These are phyloP conservation scores for Pyrrhosoma nymphula DNA, from an alignment of 2,888 invertebrate species.

Conservation along the genomic window DNA sequence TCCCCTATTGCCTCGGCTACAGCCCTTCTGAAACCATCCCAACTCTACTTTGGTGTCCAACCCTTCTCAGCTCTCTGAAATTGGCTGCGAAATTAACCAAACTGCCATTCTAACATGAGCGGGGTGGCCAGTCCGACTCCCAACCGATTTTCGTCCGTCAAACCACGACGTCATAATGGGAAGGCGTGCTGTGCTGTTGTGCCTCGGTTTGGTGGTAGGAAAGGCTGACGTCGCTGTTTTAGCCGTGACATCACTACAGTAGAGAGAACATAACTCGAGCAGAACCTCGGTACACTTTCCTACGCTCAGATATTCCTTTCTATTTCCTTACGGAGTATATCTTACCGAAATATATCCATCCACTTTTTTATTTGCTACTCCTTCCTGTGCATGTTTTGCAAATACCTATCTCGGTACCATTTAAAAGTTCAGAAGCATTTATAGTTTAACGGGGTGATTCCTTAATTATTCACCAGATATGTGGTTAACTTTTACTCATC, in stretches of 20 bases:
- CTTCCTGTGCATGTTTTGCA: too few species aligned
- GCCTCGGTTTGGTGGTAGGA: not conserved
- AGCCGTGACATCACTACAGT: not conserved
- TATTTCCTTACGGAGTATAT: too few species aligned
- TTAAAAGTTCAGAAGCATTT: too few species aligned
- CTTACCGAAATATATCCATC: too few species aligned
- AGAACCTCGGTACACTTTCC: too few species aligned
- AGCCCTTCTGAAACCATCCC: not conserved
- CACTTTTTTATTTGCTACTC: too few species aligned
- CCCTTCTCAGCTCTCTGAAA: not conserved
- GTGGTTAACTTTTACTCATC: too few species aligned
- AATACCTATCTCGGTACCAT: too few species aligned
- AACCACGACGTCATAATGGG: not conserved
- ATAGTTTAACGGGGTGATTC: too few species aligned
- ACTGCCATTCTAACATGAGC: not conserved
- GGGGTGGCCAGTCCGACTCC: not conserved
- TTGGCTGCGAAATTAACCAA: not conserved
- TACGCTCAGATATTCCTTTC: too few species aligned
- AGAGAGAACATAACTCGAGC: not conserved
- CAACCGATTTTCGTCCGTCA: constrained; percentile 5
- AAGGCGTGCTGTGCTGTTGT: not conserved
- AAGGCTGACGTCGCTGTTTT: not conserved
- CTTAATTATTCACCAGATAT: too few species aligned
- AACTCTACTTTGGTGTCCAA: not conserved
- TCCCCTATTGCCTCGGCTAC: not conserved